Evolutionary conservation across 2,888 invertebrate genomes (phyloP), one percentile per base, ranked within the genome.

Genomic region (Tyria jacobaeae): DNA sequence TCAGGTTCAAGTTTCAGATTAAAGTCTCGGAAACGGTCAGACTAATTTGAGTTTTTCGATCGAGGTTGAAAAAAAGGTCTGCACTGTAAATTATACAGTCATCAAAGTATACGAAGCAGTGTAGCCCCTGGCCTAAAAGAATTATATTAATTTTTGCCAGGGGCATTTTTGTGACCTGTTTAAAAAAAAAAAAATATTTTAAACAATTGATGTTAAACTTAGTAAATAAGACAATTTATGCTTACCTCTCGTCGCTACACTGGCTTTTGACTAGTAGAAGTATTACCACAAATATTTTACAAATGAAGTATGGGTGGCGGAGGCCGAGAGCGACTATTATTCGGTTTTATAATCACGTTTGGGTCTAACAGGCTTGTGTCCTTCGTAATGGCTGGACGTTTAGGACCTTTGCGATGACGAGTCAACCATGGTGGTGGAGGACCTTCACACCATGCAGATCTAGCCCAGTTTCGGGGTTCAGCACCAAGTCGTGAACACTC

Each of bases 401-500:
- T 61, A 68, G 75, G 54, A 55, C 82, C 81, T 66, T 84, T 85
- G 49, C 86, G 85, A 17, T 82, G 79, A n/a, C 89, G 87, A 34
- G 66, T 70, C 62, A 91, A 82, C 92, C 92, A 91, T 47, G 81
- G 86, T 79, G 92, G 89, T 81, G 90, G 74, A 15, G 84, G 69
- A 3, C 91, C 92, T 37, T 94, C 95, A 82, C 97, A 97, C 83
- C 95, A 95, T 56, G 96, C 96, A 17, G 95, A 94, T 53, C 94
- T 93, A 65, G 96, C 94, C 98, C 98, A 98, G 71, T 96, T 95
- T 0, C 93, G 93, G 53, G 97, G 91, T 65, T 95, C 94, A 0
- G 96, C 96, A 0, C 98, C 98, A 47, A 97, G 88, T 25, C 98
- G 94, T 68, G 96, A 95, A 84, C 99, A 99, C 86, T 98, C 98